phyloP scores from a whole-genome alignment of 2,888 invertebrate genomes.

The Azorinus chamasolen region DNA sequence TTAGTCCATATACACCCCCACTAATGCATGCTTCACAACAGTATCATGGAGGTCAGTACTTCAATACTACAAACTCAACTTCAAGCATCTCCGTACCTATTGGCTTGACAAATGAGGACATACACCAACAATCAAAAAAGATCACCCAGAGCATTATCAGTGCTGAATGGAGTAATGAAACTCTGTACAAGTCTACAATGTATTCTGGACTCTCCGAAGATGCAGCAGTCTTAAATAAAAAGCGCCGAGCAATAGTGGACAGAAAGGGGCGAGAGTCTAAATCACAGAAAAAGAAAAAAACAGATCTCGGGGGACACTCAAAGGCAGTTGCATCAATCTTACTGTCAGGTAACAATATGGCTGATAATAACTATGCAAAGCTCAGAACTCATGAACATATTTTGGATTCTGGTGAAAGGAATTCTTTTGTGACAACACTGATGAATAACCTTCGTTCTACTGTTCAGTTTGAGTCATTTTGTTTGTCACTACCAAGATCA shows the following conservation, averaged over 20 bases:
- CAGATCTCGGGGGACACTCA: conserved; percentile 50
- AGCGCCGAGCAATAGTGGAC: conserved; percentile 27
- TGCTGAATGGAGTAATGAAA: conserved; percentile 46
- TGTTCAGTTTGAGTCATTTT: conserved; percentile 64
- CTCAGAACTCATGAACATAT: conserved; percentile 16
- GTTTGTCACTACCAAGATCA: conserved; percentile 57
- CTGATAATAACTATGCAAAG: conserved; percentile 8
- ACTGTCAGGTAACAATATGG: conserved; percentile 31
- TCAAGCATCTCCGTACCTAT: not conserved
- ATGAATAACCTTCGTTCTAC: conserved; percentile 64
- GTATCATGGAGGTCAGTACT: not conserved
- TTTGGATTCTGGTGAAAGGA: conserved; percentile 48
- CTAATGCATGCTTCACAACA: not conserved
- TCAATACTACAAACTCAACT: too few species aligned
- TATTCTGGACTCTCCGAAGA: conserved; percentile 42
- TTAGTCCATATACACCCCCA: conserved; percentile 7
- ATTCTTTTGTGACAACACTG: conserved; percentile 48
- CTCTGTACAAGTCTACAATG: conserved; percentile 47
- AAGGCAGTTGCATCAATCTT: conserved; percentile 61
- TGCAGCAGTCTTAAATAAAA: conserved; percentile 6
- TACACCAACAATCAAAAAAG: conserved; percentile 59
- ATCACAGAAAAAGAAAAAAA: conserved; percentile 32
- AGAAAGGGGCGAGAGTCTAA: conserved; percentile 14
- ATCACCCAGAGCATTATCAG: conserved; percentile 54
- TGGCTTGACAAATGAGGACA: conserved; percentile 43